These are phyloP conservation scores for Cantharis rustica DNA, from an alignment of 2,888 invertebrate genomes.

Conservation along the genomic window DNA sequence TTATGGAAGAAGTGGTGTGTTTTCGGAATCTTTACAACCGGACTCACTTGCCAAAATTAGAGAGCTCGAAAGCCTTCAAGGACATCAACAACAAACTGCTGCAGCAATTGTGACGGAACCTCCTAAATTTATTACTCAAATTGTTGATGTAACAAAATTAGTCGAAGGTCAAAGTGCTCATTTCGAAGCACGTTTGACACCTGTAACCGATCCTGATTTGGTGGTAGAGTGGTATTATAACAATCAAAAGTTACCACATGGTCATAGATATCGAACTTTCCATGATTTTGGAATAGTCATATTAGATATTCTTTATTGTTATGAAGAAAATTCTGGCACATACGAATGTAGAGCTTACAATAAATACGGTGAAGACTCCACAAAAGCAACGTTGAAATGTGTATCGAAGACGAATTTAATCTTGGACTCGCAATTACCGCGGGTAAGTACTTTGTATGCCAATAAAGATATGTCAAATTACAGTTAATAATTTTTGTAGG, in stretches of 20 bases:
- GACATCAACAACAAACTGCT: constrained; percentile 68
- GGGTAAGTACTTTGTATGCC: constrained; percentile 60
- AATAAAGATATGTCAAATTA: background rate
- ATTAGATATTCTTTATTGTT: constrained; percentile 92
- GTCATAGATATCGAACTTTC: constrained; percentile 96
- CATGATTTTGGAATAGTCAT: constrained; percentile 97
- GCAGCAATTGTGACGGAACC: constrained; percentile 75
- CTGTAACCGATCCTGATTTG: constrained; percentile 92
- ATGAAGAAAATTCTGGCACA: constrained; percentile 93
- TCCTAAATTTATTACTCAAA: constrained; percentile 88
- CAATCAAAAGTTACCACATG: constrained; percentile 88
- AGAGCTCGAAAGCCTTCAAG: constrained; percentile 78
- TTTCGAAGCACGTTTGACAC: constrained; percentile 90
- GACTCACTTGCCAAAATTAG: constrained; percentile 87
- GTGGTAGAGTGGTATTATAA: constrained; percentile 96
- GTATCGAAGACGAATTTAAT: constrained; percentile 87
- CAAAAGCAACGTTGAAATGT: constrained; percentile 84
- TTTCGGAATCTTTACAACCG: constrained; percentile 87
- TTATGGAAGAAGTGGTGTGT: constrained; percentile 83
- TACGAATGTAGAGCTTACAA: constrained; percentile 94
- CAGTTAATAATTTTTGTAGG: constrained; percentile 56
- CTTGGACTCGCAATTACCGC: constrained; percentile 90
- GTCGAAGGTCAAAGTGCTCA: constrained; percentile 96
- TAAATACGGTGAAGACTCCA: constrained; percentile 86
- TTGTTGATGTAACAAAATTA: constrained; percentile 80